These are phyloP conservation scores for Ptychadena robeensis DNA, from an alignment of 2,797 vertebrate genomes.

Conservation along the genomic window DNA sequence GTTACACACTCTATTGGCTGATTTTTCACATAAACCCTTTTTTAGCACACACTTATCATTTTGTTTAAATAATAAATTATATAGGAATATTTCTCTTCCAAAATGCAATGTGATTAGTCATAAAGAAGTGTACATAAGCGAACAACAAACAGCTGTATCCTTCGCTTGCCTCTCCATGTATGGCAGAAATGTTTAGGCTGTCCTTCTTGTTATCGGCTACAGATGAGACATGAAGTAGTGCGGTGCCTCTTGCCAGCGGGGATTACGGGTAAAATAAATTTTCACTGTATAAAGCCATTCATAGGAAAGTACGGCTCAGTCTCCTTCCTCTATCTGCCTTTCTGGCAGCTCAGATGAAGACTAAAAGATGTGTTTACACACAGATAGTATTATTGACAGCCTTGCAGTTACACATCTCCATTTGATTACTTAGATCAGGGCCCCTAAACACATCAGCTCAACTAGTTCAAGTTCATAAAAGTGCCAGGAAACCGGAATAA, in stretches of 20 bases:
- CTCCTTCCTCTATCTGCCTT: background rate
- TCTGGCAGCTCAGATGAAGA: background rate
- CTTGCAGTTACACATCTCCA: no score
- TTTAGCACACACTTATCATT: background rate
- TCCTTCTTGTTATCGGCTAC: background rate
- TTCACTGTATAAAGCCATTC: background rate
- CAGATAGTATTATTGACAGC: background rate
- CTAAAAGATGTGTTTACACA: background rate
- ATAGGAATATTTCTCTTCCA: background rate
- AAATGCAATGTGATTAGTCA: constrained; percentile 1
- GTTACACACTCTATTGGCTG: background rate
- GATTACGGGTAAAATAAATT: constrained; percentile 22
- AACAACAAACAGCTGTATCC: background rate
- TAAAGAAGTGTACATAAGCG: background rate
- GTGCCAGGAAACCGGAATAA: no score
- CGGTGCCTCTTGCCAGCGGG: constrained; percentile 4
- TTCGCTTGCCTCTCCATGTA: constrained; percentile 3
- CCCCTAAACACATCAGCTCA: no score
- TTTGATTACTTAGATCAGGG: background rate
- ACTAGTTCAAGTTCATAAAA: no score
- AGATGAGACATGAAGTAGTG: constrained; percentile 23
- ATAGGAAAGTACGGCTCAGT: background rate
- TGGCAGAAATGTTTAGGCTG: constrained; percentile 10
- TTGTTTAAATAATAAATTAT: background rate
- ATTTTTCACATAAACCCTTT: background rate